Evolutionary conservation across 2,113 vertebrate species (phyloP).

Genomic region (Semnornis frantzii): DNA sequence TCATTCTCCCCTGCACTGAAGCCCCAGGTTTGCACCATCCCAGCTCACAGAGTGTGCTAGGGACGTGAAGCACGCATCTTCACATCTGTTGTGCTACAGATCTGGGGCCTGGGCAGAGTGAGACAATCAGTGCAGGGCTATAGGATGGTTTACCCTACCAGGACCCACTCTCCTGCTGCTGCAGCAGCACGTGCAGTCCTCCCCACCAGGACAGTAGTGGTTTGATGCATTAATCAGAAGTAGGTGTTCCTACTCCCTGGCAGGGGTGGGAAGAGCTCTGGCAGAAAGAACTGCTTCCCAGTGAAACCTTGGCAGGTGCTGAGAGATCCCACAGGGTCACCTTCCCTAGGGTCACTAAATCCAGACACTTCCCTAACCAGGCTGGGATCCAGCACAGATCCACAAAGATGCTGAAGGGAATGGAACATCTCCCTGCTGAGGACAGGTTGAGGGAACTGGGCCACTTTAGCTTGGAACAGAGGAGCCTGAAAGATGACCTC

Average conservation of each 20-base stretch:
- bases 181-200: not conserved
- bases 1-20: not conserved
- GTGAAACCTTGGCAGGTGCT: not conserved
- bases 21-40: fast-evolving
- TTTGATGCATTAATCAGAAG: not conserved
- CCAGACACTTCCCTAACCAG: not conserved
- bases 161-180: not conserved
- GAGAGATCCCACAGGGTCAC: not conserved
- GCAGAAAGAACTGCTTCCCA: not conserved
- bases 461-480: too few relatives aligned
- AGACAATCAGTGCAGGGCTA: not conserved
- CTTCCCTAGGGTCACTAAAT: not conserved
- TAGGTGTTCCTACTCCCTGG: not conserved
- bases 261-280: not conserved
- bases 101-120: not conserved
- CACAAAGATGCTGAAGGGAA: too few relatives aligned
- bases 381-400: too few relatives aligned
- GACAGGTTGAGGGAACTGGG: too few relatives aligned
- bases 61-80: not conserved
- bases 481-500: too few relatives aligned
- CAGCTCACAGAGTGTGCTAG: fast-evolving
- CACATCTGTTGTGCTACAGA: not conserved
- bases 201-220: too few relatives aligned
- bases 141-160: not conserved
- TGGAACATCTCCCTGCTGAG: too few relatives aligned